Evolutionary conservation across 2,113 vertebrate genomes (phyloP).

Genomic region (Trogon melanurus): DNA sequence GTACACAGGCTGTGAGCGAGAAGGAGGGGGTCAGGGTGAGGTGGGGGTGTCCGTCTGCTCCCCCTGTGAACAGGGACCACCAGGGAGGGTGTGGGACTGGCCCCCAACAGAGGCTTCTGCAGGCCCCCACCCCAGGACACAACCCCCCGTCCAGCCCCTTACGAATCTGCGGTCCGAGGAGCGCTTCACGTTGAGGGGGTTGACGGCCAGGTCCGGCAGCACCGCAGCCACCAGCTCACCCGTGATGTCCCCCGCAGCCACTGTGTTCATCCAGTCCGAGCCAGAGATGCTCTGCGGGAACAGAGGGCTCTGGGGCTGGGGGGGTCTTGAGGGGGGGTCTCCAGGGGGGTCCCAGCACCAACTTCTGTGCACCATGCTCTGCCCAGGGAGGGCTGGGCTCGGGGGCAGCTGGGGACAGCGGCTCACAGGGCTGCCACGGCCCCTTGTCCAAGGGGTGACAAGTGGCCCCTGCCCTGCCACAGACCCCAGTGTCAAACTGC

Average conservation of each 20-base stretch:
- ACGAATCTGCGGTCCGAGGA: constrained; percentile 86
- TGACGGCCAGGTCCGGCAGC: constrained; percentile 77
- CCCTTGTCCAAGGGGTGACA: too few relatives aligned
- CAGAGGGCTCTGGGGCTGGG: neutral
- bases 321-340: neutral
- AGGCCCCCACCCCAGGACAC: too few relatives aligned
- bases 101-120: too few relatives aligned
- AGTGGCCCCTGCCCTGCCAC: neutral
- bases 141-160: constrained; percentile 48
- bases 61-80: neutral
- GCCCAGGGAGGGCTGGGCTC: neutral
- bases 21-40: neutral
- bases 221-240: constrained; percentile 87
- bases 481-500: neutral
- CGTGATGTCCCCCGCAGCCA: constrained; percentile 81
- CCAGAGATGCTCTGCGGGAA: constrained; percentile 86
- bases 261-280: constrained; percentile 88
- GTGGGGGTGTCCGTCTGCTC: neutral
- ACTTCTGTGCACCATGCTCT: neutral
- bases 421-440: too few relatives aligned
- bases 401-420: neutral
- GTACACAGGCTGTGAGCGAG: constrained; percentile 82
- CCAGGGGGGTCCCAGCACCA: accelerated
- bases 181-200: constrained; percentile 79
- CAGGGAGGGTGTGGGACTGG: too few relatives aligned